Conservation (phyloP, 2,888 invertebrate species). For the Galeruca laticollis region DNA sequence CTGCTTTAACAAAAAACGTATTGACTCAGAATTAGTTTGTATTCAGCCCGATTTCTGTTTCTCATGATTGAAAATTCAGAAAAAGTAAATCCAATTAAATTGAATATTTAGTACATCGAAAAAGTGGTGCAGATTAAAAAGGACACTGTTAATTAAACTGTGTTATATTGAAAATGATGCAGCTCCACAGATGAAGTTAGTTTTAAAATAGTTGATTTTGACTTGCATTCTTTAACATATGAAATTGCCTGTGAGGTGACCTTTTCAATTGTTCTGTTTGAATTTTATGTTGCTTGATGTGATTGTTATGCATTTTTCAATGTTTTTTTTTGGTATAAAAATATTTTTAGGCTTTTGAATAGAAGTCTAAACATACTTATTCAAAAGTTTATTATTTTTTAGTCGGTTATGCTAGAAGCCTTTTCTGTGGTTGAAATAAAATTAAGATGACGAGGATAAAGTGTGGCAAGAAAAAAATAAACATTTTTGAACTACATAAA, state of each 20-base stretch:
- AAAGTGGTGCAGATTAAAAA: slow-evolving; percentile 1
- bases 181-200: not conserved
- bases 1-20: slow-evolving; percentile 10
- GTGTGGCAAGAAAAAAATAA: not conserved
- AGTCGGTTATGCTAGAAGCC: not conserved
- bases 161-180: not conserved
- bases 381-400: not conserved
- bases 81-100: slow-evolving; percentile 1
- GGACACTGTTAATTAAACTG: not conserved
- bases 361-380: too few relatives aligned
- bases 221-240: not conserved
- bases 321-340: too few relatives aligned
- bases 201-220: not conserved
- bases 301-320: not conserved
- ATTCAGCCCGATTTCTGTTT: slow-evolving; percentile 20
- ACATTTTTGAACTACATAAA: slow-evolving; percentile 6
- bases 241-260: slow-evolving; percentile 9
- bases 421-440: not conserved
- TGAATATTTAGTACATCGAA: slow-evolving; percentile 10
- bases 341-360: too few relatives aligned
- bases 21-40: slow-evolving; percentile 11
- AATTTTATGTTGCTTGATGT: slow-evolving; percentile 7
- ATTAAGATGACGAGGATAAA: not conserved
- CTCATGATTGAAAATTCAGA: slow-evolving; percentile 17
- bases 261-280: not conserved